phyloP scores from a whole-genome alignment of 2,888 invertebrate genomes.

The Drosophila barbarae region DNA sequence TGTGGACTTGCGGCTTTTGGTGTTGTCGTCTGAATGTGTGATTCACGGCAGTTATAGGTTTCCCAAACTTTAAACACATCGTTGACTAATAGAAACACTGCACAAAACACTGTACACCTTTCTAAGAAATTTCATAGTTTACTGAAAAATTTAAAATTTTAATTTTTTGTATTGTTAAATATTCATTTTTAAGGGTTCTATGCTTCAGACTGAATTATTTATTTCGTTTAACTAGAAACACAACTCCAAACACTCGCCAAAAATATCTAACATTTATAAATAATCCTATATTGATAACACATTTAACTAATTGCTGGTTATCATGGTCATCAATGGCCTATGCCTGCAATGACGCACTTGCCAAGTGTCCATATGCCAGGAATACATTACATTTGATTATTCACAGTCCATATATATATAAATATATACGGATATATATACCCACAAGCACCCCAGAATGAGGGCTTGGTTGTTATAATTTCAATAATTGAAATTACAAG shows the following conservation, averaged over 20 bases:
- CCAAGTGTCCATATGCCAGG: conserved; percentile 32
- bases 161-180: background rate
- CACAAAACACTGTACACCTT: background rate
- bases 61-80: background rate
- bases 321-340: conserved; percentile 4
- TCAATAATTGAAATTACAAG: conserved; percentile 54
- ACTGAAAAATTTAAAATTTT: background rate
- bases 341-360: conserved; percentile 53
- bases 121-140: background rate
- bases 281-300: conserved; percentile 4
- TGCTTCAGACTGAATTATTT: background rate
- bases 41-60: background rate
- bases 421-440: background rate
- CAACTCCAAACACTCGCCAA: background rate
- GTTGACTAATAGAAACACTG: background rate
- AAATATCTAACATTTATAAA: background rate
- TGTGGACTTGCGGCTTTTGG: conserved; percentile 50
- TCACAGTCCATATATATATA: conserved; percentile 20
- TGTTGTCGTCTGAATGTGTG: conserved; percentile 5
- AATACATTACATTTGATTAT: conserved; percentile 40
- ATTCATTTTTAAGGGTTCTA: background rate
- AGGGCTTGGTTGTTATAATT: conserved; percentile 42
- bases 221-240: background rate
- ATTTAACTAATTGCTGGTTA: conserved; percentile 8
- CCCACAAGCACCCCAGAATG: conserved; percentile 1